These are phyloP conservation scores for Morus bassanus DNA, from an alignment of 2,797 vertebrate genomes.

Conservation along the genomic window DNA sequence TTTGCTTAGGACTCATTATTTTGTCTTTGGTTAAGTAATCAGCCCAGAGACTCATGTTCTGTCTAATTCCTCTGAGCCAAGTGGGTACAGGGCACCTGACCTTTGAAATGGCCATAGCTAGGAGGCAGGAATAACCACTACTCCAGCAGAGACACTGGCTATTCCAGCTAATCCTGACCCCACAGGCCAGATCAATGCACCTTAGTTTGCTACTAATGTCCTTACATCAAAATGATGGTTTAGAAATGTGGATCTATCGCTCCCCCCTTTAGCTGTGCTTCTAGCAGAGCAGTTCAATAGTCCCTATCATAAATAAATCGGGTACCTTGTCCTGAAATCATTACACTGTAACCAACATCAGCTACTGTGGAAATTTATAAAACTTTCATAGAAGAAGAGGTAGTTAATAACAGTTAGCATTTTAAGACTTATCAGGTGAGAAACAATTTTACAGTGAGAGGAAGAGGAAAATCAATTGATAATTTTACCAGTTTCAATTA, in stretches of 20 bases:
- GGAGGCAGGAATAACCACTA: constrained; percentile 76
- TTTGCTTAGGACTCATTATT: constrained; percentile 99
- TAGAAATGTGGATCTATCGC: constrained; percentile 77
- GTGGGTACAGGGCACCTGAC: constrained; percentile 83
- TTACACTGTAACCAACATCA: constrained; percentile 69
- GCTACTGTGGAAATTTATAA: constrained; percentile 66
- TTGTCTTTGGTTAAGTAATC: constrained; percentile 96
- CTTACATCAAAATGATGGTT: constrained; percentile 89
- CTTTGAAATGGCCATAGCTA: constrained; percentile 82
- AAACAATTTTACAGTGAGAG: constrained; percentile 54
- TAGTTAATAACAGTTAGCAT: constrained; percentile 51
- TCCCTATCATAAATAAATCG: constrained; percentile 66
- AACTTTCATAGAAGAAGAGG: constrained; percentile 66
- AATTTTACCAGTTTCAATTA: constrained; percentile 37
- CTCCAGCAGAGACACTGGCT: constrained; percentile 67
- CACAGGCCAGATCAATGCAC: constrained; percentile 88
- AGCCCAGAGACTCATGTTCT: constrained; percentile 85
- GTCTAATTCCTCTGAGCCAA: constrained; percentile 84
- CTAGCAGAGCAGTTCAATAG: constrained; percentile 47
- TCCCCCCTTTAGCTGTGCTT: constrained; percentile 57
- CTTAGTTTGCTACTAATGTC: constrained; percentile 91
- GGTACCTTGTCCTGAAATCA: constrained; percentile 58
- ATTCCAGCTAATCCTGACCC: constrained; percentile 88
- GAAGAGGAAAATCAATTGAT: constrained; percentile 31
- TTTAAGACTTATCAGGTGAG: constrained; percentile 40